Evolutionary conservation across 2,113 vertebrate genomes (phyloP).

Genomic region (Aspidoscelis tigris): DNA sequence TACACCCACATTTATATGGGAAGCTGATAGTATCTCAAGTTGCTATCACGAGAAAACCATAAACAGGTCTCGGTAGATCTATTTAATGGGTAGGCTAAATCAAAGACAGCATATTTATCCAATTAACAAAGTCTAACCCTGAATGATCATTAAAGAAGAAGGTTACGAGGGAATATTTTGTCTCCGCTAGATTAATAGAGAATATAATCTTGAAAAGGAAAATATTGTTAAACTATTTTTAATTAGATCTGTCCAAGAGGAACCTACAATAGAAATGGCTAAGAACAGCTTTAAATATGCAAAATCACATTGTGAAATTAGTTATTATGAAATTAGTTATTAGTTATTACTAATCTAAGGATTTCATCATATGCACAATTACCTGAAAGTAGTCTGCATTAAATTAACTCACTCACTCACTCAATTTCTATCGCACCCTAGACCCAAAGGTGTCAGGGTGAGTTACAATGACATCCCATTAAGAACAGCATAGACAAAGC

Average conservation of each 20-base stretch:
- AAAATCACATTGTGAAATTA: not conserved
- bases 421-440: no score
- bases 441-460: no score
- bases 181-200: not conserved
- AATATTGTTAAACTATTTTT: not conserved
- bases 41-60: not conserved
- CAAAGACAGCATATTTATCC: not conserved
- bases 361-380: not conserved
- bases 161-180: not conserved
- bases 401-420: not conserved
- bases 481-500: no score
- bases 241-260: not conserved
- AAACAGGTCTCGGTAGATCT: not conserved
- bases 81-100: not conserved
- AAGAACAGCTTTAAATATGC: not conserved
- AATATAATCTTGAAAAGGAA: not conserved
- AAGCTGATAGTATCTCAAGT: not conserved
- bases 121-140: not conserved
- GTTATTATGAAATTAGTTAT: not conserved
- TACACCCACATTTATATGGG: not conserved
- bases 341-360: not conserved
- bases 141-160: not conserved
- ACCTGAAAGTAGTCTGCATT: not conserved
- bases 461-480: no score
- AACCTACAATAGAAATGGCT: not conserved